Evolutionary conservation across 2,888 invertebrate genomes (phyloP).

Genomic region (Xiphydria camelus): DNA sequence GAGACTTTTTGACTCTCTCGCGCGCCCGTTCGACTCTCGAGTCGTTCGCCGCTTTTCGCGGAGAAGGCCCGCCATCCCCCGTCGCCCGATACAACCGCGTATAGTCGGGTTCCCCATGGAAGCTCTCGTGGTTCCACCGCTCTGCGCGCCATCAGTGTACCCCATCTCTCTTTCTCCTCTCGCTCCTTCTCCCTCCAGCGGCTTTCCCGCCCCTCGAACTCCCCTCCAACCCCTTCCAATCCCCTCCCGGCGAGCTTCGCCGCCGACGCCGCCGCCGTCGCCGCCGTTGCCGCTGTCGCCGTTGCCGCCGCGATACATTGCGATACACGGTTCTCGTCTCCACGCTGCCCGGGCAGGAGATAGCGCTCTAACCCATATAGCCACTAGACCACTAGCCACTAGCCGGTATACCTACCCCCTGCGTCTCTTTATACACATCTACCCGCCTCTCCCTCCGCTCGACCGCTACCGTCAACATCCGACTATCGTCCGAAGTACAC

Average conservation of each 20-base stretch:
- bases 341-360: constrained; percentile 46
- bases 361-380: constrained; percentile 42
- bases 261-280: constrained; percentile 32
- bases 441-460: too few relatives aligned
- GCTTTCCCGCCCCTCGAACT: constrained; percentile 7
- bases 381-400: constrained; percentile 34
- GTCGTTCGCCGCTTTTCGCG: too few relatives aligned
- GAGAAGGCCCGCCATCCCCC: constrained; percentile 13
- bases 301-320: constrained; percentile 52
- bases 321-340: constrained; percentile 54
- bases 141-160: constrained; percentile 31
- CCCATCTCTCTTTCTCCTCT: constrained; percentile 27
- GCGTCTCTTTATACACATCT: too few relatives aligned
- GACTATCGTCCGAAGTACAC: too few relatives aligned
- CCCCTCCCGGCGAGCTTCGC: constrained; percentile 32
- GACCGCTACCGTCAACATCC: too few relatives aligned
- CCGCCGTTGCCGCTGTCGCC: constrained; percentile 38
- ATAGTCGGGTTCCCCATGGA: constrained; percentile 21
- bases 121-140: constrained; percentile 30
- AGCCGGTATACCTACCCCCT: background rate
- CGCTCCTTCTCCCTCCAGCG: constrained; percentile 6
- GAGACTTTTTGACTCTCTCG: too few relatives aligned
- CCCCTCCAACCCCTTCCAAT: constrained; percentile 40
- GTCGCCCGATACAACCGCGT: constrained; percentile 15
- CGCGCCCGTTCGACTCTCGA: too few relatives aligned